Conservation (phyloP, 2,797 vertebrate species). For the Enteromius anoplus region DNA sequence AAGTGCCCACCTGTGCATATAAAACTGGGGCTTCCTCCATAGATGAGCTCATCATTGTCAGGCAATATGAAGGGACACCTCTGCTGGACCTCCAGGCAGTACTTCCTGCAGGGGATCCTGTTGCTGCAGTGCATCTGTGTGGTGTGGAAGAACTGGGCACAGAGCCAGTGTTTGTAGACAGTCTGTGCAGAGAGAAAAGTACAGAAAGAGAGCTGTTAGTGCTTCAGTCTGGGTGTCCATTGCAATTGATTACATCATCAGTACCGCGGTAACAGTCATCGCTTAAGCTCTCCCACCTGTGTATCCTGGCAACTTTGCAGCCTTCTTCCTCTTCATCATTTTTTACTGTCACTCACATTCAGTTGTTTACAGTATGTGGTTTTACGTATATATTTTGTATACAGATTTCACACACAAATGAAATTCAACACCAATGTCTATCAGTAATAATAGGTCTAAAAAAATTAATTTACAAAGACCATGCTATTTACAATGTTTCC, state of each 20-base stretch:
- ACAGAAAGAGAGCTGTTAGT: conserved; percentile 47
- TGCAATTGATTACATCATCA: conserved; percentile 57
- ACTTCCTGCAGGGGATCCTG: conserved; percentile 97
- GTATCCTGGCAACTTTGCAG: conserved; percentile 48
- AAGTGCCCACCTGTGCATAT: conserved; percentile 93
- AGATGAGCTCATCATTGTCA: conserved; percentile 98
- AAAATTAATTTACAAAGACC: background rate
- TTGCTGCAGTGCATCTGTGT: conserved; percentile 97
- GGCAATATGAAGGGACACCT: conserved; percentile 98
- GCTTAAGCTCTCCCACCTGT: conserved; percentile 48
- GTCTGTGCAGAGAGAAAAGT: conserved; percentile 75
- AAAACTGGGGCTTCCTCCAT: conserved; percentile 99
- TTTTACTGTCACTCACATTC: background rate
- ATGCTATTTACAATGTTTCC: background rate
- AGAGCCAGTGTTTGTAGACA: conserved; percentile 99
- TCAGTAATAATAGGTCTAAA: background rate
- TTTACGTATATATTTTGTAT: background rate
- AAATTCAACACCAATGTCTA: background rate
- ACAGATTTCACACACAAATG: background rate
- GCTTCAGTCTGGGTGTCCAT: conserved; percentile 49
- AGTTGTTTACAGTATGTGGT: background rate
- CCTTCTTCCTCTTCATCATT: background rate
- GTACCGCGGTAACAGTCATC: conserved; percentile 48
- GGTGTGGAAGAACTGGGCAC: conserved; percentile 99
- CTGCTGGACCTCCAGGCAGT: conserved; percentile 98